Base-by-base conservation (phyloP, 2,888 invertebrate genomes). In the Orthosia cruda region DNA sequence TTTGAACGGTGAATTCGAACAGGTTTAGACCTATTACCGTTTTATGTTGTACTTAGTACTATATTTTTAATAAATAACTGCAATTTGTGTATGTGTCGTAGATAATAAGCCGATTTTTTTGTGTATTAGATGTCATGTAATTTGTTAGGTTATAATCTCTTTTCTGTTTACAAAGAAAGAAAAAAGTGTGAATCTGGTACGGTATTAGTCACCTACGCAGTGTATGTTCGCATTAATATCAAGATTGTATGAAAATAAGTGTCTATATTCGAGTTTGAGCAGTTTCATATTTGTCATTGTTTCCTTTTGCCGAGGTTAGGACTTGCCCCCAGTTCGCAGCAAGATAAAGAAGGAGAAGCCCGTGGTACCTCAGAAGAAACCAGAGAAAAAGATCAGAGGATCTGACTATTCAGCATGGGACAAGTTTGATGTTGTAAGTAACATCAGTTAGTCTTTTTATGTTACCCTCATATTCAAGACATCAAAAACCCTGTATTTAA, bases 321-420 rank as follows among this genome's bases (percentile, higher is more conserved):
- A 93, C 70, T 87, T 97, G 74, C 97, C 97, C 16, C 97, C 97
- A 49, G 94, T 97, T 23, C 94, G 97, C 87, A 97, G 95, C 84
- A 97, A 97, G 84, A 91, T 89, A 69, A 96, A 93, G 82, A 95
- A 94, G 82, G 95, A 95, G 64, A 94, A 92, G n/a, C 93, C 94
- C 15, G 85, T 93, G 5, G 89, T 90, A 54, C 90, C 87, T 1
- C 90, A 89, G 71, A 95, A 95, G 81, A 91, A 90, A 68, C 87
- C 88, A 0, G 94, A 93, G 50, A 96, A 97, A 84, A 95, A 97
- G 84, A 97, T 98, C 54, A 93, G 96, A 72, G 94, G 97, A 0
- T 97, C 95, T 70, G 98, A 98, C 93, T 98, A 98, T 93, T 87
- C 95, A 50, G 96, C 98, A 64, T 98, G 98, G 98, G 98, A 98